Percentiles rank a stretch among this genome's conserved stretches.
phyloP scores from a whole-genome alignment of 2,888 invertebrate species.

The Dysmachus trigonus region DNA sequence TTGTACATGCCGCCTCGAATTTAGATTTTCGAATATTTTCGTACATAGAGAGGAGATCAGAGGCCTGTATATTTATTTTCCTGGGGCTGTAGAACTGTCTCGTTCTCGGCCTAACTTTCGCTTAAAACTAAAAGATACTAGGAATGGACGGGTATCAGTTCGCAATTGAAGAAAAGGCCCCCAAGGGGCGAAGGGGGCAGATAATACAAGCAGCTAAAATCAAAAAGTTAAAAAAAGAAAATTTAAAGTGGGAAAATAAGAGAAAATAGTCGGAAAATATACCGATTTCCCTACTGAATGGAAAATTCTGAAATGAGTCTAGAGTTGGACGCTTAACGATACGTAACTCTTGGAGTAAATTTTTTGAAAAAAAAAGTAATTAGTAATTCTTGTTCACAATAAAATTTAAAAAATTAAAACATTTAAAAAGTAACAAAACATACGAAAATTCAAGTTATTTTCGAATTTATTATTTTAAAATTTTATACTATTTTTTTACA shows the following conservation, averaged over 20 bases:
- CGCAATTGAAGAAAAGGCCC: background rate
- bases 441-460: background rate
- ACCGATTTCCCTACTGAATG: conserved; percentile 29
- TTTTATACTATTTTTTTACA: background rate
- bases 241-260: background rate
- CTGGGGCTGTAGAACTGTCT: background rate
- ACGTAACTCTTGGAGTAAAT: conserved; percentile 25
- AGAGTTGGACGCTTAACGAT: conserved; percentile 42
- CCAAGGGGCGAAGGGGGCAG: background rate
- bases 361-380: background rate
- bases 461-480: background rate
- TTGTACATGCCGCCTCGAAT: background rate
- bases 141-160: background rate
- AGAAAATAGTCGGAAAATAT: background rate
- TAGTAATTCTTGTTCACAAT: background rate
- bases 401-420: background rate
- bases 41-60: background rate
- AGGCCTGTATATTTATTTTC: background rate
- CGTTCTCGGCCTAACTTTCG: background rate
- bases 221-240: conserved; percentile 20
- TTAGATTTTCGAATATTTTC: background rate
- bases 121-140: background rate
- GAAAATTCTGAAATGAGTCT: conserved; percentile 36
- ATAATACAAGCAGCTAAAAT: background rate
- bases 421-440: background rate